Conservation (phyloP, 2,888 invertebrate genomes). For the Pecten maximus region DNA sequence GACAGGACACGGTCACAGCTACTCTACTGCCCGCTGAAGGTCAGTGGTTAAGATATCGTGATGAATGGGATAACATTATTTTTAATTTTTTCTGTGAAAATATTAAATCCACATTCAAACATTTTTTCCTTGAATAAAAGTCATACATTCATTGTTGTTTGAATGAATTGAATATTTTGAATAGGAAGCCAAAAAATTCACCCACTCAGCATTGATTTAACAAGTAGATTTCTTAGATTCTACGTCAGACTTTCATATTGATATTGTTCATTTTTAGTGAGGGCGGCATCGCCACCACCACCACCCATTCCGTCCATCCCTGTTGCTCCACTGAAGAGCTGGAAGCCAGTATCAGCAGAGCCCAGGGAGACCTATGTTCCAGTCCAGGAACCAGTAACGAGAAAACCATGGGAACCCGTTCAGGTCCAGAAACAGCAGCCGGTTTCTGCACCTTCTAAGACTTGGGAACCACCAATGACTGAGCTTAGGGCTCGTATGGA, state of each 20-base stretch:
- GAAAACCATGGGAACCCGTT: slow-evolving; percentile 46
- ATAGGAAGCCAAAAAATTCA: no score
- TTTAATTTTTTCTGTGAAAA: no score
- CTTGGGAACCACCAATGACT: slow-evolving; percentile 48
- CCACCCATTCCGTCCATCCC: slow-evolving; percentile 45
- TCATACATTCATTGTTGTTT: no score
- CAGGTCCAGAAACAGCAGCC: slow-evolving; percentile 42
- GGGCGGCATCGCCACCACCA: slow-evolving; percentile 54
- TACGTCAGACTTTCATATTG: neutral
- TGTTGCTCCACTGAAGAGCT: slow-evolving; percentile 1
- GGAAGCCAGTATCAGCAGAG: slow-evolving; percentile 26
- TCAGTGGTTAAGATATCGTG: no score
- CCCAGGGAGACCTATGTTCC: slow-evolving; percentile 49
- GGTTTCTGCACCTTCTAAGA: slow-evolving; percentile 41
- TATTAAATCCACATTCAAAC: no score
- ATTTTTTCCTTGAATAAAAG: no score
- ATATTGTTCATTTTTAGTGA: neutral
- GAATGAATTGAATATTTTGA: no score
- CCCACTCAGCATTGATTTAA: neutral
- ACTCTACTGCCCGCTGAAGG: slow-evolving; percentile 91
- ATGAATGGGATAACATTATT: no score
- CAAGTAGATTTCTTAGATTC: neutral
- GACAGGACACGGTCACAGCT: slow-evolving; percentile 89
- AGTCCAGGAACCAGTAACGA: slow-evolving; percentile 37
- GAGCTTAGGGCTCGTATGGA: slow-evolving; percentile 51